phyloP scores from a whole-genome alignment of 2,113 vertebrate genomes.

The Ictalurus punctatus region DNA sequence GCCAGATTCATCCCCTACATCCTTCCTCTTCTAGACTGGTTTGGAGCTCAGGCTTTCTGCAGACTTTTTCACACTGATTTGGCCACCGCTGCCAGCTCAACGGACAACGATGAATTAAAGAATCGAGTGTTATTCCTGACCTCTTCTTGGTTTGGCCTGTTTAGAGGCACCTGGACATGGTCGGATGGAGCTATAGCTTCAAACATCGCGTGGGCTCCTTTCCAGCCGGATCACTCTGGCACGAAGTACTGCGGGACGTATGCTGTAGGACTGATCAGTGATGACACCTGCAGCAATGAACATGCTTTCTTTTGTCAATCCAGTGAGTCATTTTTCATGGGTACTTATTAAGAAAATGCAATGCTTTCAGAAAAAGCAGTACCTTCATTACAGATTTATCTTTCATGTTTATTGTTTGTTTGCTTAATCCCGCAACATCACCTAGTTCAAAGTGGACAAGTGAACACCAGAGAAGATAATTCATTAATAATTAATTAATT shows the following conservation, averaged over 20 bases:
- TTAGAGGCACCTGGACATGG: constrained; percentile 23
- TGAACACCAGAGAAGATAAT: not conserved
- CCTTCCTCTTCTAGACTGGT: not conserved
- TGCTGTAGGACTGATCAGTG: not conserved
- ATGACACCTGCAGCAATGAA: not conserved
- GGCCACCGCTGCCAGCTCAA: not conserved
- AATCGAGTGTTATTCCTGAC: rapidly evolving
- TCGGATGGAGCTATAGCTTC: not conserved
- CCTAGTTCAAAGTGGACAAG: not conserved
- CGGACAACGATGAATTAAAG: not conserved
- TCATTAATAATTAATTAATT: too few species aligned
- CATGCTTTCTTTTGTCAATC: constrained; percentile 26
- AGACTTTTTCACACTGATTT: not conserved
- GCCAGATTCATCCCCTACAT: not conserved
- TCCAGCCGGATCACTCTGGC: not conserved
- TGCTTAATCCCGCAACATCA: not conserved
- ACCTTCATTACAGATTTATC: too few species aligned
- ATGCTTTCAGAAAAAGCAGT: not conserved
- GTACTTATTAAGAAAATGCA: not conserved
- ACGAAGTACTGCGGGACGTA: not conserved
- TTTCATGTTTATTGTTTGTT: too few species aligned
- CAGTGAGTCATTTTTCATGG: not conserved
- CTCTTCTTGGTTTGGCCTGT: constrained; percentile 18
- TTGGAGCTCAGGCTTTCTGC: constrained; percentile 15
- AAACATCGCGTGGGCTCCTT: not conserved